Evolutionary conservation across 1,140 invertebrate species (phyloP).

Genomic region (Sitobion miscanthi): DNA sequence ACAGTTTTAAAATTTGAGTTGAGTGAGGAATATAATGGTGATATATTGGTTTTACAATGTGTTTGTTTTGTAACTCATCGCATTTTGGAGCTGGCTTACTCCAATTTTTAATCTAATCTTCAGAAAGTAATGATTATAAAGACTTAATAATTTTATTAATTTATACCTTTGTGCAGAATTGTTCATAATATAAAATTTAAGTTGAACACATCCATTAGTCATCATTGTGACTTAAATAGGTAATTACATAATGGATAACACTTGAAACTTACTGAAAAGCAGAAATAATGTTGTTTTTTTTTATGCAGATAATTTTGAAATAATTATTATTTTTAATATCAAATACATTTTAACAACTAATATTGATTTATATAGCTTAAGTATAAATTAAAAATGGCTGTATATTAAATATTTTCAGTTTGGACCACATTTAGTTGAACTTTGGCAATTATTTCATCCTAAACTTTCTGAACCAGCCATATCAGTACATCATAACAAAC

Average conservation of each 20-base stretch:
- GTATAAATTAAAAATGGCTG: not conserved
- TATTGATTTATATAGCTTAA: slow-evolving; percentile 11
- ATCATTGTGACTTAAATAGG: not conserved
- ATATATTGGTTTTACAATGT: not conserved
- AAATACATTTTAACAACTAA: not conserved
- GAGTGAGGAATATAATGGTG: not conserved
- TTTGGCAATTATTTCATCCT: slow-evolving; percentile 94
- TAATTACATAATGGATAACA: not conserved
- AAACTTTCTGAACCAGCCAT: slow-evolving; percentile 94
- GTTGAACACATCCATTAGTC: not conserved
- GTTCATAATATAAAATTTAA: not conserved
- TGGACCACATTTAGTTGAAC: slow-evolving; percentile 85
- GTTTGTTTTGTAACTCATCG: not conserved
- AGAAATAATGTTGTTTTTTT: not conserved
- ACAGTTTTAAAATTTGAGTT: not conserved
- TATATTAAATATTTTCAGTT: slow-evolving; percentile 69
- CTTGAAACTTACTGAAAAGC: not conserved
- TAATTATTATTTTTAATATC: not conserved
- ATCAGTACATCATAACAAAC: slow-evolving; percentile 93
- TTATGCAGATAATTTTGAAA: not conserved
- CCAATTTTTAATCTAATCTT: not conserved
- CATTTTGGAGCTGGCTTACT: not conserved
- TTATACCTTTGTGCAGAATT: not conserved
- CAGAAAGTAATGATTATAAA: not conserved
- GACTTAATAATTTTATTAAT: too few relatives aligned